Conservation (phyloP, 2,113 vertebrate species). For the Dasyprocta punctata region DNA sequence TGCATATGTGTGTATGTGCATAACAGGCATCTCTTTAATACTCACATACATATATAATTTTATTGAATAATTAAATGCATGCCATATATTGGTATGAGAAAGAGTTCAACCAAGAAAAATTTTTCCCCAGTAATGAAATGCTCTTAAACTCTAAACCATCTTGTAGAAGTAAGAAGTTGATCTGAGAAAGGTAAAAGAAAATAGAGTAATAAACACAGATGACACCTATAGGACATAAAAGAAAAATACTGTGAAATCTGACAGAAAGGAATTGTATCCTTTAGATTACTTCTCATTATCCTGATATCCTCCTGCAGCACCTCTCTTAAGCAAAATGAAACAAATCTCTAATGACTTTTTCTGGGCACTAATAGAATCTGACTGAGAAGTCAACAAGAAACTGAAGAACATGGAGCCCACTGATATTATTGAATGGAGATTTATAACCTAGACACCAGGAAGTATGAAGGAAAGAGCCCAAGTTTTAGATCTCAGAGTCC, state of each 20-base stretch:
- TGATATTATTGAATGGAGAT: not conserved
- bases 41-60: not conserved
- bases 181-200: not conserved
- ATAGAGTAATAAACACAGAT: not conserved
- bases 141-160: not conserved
- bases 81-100: not conserved
- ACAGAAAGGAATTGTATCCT: not conserved
- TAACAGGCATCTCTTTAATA: fast-evolving
- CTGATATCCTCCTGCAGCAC: not conserved
- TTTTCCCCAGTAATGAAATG: not conserved
- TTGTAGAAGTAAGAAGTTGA: not conserved
- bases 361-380: not conserved
- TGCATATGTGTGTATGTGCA: not conserved
- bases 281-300: not conserved
- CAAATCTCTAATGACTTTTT: not conserved
- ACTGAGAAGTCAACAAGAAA: not conserved
- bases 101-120: not conserved
- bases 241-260: not conserved
- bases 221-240: not conserved
- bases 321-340: not conserved
- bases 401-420: not conserved
- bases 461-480: not conserved
- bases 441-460: too few relatives aligned
- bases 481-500: not conserved
- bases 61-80: not conserved